Percentiles rank a stretch among this genome's conserved stretches.
Evolutionary conservation across 1,140 invertebrate species (phyloP).

Genomic region (Pogonognathellus flavescens): DNA sequence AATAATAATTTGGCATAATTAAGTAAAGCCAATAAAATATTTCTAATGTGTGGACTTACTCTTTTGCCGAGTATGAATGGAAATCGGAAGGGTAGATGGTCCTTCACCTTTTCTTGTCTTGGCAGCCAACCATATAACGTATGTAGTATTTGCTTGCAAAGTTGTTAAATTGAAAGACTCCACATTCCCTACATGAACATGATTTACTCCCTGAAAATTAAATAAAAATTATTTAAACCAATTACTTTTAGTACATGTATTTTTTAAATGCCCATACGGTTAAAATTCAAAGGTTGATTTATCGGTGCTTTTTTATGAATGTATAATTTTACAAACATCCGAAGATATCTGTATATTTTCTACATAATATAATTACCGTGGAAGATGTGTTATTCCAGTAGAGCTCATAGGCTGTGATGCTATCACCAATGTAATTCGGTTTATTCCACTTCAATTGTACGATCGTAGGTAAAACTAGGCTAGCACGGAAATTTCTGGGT

Average conservation of each 20-base stretch:
- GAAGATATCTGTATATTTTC: too few relatives aligned
- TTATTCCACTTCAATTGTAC: slow-evolving; percentile 91
- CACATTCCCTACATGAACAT: slow-evolving; percentile 81
- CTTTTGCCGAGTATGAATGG: slow-evolving; percentile 94
- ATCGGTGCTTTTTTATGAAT: too few relatives aligned
- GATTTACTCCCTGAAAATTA: slow-evolving; percentile 74
- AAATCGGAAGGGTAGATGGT: slow-evolving; percentile 91
- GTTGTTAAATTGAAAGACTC: slow-evolving; percentile 88
- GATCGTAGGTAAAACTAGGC: slow-evolving; percentile 82
- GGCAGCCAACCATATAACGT: slow-evolving; percentile 96
- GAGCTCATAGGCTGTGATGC: slow-evolving; percentile 93
- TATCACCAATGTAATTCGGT: slow-evolving; percentile 90
- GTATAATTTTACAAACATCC: too few relatives aligned
- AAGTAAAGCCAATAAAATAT: too few relatives aligned
- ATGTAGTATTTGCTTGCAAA: slow-evolving; percentile 94
- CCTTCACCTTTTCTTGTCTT: slow-evolving; percentile 92
- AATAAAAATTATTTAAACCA: background rate
- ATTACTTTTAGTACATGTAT: too few relatives aligned
- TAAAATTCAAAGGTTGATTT: too few relatives aligned
- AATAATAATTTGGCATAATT: too few relatives aligned
- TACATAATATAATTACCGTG: slow-evolving; percentile 74
- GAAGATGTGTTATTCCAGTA: slow-evolving; percentile 98
- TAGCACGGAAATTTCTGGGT: slow-evolving; percentile 87
- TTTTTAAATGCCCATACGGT: too few relatives aligned
- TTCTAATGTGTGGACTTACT: slow-evolving; percentile 78